A percentile compares a stretch with the other conserved stretches of the same genome.
Conservation (phyloP, 2,888 invertebrate genomes). For the Oxystoma pomonae region DNA sequence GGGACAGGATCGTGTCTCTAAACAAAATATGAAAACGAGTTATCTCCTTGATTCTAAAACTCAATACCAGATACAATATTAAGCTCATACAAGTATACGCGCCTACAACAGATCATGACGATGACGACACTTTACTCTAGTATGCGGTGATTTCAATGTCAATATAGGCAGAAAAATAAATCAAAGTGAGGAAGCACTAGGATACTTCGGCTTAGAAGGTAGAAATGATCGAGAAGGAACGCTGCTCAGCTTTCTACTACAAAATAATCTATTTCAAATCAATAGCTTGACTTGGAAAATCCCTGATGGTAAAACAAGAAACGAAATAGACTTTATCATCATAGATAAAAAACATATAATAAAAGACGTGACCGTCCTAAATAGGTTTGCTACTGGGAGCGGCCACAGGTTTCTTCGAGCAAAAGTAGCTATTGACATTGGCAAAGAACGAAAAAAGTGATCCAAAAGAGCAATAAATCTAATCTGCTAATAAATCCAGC, state of each 20-base stretch:
- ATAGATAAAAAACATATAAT: slow-evolving; percentile 7
- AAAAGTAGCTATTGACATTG: slow-evolving; percentile 9
- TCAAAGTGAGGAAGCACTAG: not conserved
- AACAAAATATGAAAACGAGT: not conserved
- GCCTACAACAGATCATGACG: slow-evolving; percentile 4
- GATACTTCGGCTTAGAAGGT: not conserved
- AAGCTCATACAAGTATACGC: slow-evolving; percentile 10
- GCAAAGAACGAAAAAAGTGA: slow-evolving; percentile 8
- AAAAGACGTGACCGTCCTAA: slow-evolving; percentile 10
- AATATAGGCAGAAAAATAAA: not conserved
- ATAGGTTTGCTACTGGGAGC: slow-evolving; percentile 9
- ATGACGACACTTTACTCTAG: slow-evolving; percentile 7
- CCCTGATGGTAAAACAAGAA: slow-evolving; percentile 1
- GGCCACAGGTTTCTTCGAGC: slow-evolving; percentile 10
- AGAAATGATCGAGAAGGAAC: slow-evolving; percentile 9
- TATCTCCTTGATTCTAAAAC: slow-evolving; percentile 2
- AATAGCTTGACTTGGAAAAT: slow-evolving; percentile 9
- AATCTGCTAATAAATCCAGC: slow-evolving; percentile 7
- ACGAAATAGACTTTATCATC: slow-evolving; percentile 9
- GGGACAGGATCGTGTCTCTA: not conserved
- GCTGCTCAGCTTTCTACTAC: slow-evolving; percentile 3
- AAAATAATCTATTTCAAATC: slow-evolving; percentile 6
- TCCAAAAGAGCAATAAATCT: slow-evolving; percentile 1
- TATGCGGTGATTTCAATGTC: slow-evolving; percentile 3
- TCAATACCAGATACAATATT: slow-evolving; percentile 6